Base-by-base conservation (phyloP, 2,888 invertebrate genomes). In the Hipparchia sbordonii region DNA sequence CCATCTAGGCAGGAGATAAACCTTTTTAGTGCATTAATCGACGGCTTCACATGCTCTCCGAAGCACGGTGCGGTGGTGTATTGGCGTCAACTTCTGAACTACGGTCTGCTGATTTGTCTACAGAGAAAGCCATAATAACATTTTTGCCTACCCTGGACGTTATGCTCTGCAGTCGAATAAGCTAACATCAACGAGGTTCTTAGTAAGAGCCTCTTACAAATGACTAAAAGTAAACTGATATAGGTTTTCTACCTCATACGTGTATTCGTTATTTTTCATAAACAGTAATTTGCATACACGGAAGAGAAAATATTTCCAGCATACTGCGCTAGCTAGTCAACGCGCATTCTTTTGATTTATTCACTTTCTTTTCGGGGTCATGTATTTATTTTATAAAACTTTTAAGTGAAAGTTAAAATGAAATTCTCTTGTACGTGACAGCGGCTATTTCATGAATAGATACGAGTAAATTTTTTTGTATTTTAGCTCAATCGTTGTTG, bases 351-450 rank as follows among this genome's bases (percentile, higher is more conserved):
- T 84, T 86, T 87, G 86, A 87, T 87, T 89, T 87, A 85, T 88
- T 86, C 87, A 85, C 88, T 89, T 89, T 90, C 88, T 86, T 90
- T 88, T 87, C 78, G 84, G 83, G 83, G 84, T 86, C 85, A 83
- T 82, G 79, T 85, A 83, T 87, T 87, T 87, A 83, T 86, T 82
- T 87, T 84, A 82, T 83, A 83, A 87, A 87, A 79, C 79, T 82
- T 81, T 80, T 70, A 78, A 90, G 91, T 89, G 92, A 91, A 92
- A 92, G 92, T 90, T 83, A 77, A 78, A 82, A 83, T 78, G 80
- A 81, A 80, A 82, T 84, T 82, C 81, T 80, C 45, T 79, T 79
- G 79, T 82, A 86, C 84, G 83, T 86, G 86, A 86, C 84, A 82
- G 75, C 80, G 78, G 79, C 33, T 48, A 46, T 60, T 51, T 60